Evolutionary conservation across 2,797 vertebrate genomes (phyloP), one percentile per base, ranked within the genome.

Genomic region (Tapirus indicus): DNA sequence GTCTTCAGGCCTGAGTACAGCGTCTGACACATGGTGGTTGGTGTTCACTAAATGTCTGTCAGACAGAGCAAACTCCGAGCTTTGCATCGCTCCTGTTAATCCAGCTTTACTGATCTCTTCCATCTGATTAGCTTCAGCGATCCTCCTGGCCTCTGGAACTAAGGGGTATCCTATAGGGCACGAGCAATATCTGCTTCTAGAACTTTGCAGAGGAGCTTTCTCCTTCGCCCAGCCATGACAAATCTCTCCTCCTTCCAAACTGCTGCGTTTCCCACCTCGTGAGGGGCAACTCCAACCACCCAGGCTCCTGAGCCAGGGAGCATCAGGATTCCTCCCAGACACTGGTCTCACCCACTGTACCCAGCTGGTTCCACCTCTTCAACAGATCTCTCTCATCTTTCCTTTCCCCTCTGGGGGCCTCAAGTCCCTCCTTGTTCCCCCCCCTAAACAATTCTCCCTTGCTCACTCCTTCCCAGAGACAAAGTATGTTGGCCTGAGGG

Each of bases 191-290:
- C 74, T 18, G 14, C 69, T 83, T 91, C 94, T 20, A 79, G 84
- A 94, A 56, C 49, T 20, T 79, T 52, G 44, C 27, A 80, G 88
- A 20, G 58, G 7, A 58, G 18, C 21, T 69, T 47, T 54, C 11
- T n/a, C 49, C 13, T 56, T 72, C 2, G 1, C 23, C 25, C 25
- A 38, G 54, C 38, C 54, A 35, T 25, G 44, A 56, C 20, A 18
- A 29, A 41, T 44, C n/a, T 86, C 32, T 32, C 41, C 38, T 44
- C 23, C 74, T 78, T 13, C 23, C 16, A 3, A 64, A 49, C 32
- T 27, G 14, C 69, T 20, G 7, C 0, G 0, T 49, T 9, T 54
- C n/a, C 25, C n/a, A 7, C 17, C 49, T 23, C 47, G 1, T 5
- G 41, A 91, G 68, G 1, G 58, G 6, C 11, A 17, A n/a, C 35